Conservation (phyloP, 2,888 invertebrate species). For the Lasioglossum marginatum region DNA sequence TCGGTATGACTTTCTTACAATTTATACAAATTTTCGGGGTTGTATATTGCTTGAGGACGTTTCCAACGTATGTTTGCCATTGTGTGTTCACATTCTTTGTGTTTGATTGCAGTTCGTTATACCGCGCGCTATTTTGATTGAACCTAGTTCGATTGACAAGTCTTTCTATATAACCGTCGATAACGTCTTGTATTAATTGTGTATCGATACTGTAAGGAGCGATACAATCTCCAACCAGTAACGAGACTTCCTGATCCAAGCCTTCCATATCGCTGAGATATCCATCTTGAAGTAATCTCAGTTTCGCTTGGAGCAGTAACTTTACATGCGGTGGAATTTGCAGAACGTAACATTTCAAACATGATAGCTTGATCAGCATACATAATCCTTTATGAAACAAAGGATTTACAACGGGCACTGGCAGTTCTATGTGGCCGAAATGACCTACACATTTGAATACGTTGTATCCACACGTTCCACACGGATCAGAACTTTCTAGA, state of each 20-base stretch:
- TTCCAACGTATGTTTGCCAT: constrained; percentile 84
- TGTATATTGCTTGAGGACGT: constrained; percentile 85
- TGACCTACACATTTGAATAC: constrained; percentile 94
- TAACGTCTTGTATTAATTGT: constrained; percentile 84
- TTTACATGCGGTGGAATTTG: constrained; percentile 88
- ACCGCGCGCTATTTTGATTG: constrained; percentile 79
- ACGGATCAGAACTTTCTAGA: constrained; percentile 85
- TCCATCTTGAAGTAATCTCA: constrained; percentile 90
- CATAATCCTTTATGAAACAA: constrained; percentile 92
- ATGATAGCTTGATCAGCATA: constrained; percentile 89
- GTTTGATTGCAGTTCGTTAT: constrained; percentile 79
- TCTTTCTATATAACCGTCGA: constrained; percentile 84
- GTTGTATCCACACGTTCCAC: constrained; percentile 91
- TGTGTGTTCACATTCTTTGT: constrained; percentile 86
- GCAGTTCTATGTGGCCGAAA: constrained; percentile 96
- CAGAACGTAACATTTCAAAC: constrained; percentile 89
- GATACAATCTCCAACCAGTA: constrained; percentile 74
- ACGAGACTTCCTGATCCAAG: constrained; percentile 85
- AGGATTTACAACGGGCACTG: constrained; percentile 95
- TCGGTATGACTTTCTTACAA: constrained; percentile 86
- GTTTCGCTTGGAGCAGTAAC: constrained; percentile 88
- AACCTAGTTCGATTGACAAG: constrained; percentile 67
- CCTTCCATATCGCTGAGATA: constrained; percentile 90
- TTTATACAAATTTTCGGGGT: constrained; percentile 86
- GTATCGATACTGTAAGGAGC: constrained; percentile 60